These are phyloP conservation scores for Eurytoma adleriae DNA, from an alignment of 2,888 invertebrate species.

Conservation along the genomic window DNA sequence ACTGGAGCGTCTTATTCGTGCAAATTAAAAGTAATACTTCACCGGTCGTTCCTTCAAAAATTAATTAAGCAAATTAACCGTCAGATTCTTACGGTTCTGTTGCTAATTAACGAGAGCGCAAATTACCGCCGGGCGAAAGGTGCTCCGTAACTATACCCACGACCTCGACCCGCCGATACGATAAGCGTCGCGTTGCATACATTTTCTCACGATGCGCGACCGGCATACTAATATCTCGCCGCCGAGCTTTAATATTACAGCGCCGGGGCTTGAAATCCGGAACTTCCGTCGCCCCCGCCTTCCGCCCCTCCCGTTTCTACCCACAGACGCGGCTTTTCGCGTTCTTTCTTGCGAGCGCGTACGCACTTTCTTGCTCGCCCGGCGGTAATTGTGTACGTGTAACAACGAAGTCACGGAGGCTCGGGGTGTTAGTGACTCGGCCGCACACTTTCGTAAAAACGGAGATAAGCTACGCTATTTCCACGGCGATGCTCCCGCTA, in stretches of 20 bases:
- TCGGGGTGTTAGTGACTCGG: neutral
- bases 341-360: neutral
- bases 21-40: no score
- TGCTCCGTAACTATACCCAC: neutral
- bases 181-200: constrained; percentile 36
- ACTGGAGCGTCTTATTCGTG: neutral
- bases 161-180: constrained; percentile 15
- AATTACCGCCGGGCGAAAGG: neutral
- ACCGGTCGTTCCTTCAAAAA: neutral
- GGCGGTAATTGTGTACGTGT: neutral
- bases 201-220: constrained; percentile 7
- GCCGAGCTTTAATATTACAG: constrained; percentile 14
- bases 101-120: neutral
- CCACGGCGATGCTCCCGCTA: neutral
- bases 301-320: neutral
- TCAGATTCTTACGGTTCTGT: neutral
- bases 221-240: constrained; percentile 25
- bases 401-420: constrained; percentile 1
- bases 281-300: neutral
- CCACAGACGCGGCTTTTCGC: neutral
- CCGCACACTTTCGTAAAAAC: neutral
- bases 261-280: neutral
- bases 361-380: neutral
- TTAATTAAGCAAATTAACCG: neutral
- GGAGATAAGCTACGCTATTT: neutral